These are phyloP conservation scores for Atopsyche davidsoni DNA, from an alignment of 1,140 invertebrate species.

Conservation along the genomic window DNA sequence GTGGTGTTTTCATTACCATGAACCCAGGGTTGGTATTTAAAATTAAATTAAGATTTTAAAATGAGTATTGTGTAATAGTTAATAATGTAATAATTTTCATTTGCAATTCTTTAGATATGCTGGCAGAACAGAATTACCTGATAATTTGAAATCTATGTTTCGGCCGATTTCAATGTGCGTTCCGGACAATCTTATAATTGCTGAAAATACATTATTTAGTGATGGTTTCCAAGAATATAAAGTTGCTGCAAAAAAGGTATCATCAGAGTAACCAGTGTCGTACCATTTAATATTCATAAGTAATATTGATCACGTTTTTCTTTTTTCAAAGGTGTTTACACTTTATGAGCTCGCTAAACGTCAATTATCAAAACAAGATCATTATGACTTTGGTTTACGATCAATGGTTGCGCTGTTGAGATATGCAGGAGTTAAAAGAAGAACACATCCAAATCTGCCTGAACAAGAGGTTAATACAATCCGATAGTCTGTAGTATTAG, in stretches of 20 bases:
- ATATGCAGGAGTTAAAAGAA: constrained; percentile 74
- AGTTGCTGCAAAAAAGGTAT: constrained; percentile 69
- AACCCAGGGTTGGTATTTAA: constrained; percentile 63
- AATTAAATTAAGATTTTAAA: not conserved
- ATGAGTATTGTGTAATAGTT: not conserved
- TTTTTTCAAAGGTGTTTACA: constrained; percentile 54
- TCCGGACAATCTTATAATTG: constrained; percentile 82
- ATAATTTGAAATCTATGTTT: constrained; percentile 90
- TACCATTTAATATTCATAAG: no score
- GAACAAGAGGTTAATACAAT: constrained; percentile 82
- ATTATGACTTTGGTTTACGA: constrained; percentile 83
- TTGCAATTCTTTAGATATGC: constrained; percentile 50
- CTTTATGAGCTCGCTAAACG: constrained; percentile 65
- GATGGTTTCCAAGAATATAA: constrained; percentile 80
- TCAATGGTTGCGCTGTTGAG: constrained; percentile 77
- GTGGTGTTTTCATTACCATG: constrained; percentile 89
- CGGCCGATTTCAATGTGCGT: constrained; percentile 93
- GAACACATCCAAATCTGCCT: constrained; percentile 59
- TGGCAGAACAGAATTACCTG: constrained; percentile 81
- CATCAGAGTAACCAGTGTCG: no score
- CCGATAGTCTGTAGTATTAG: no score
- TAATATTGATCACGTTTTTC: no score
- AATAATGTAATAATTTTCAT: not conserved
- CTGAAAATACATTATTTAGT: constrained; percentile 82
- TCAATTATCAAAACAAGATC: constrained; percentile 71